These are phyloP conservation scores for Hemiscyllium ocellatum DNA, from an alignment of 2,113 vertebrate genomes.

Conservation along the genomic window DNA sequence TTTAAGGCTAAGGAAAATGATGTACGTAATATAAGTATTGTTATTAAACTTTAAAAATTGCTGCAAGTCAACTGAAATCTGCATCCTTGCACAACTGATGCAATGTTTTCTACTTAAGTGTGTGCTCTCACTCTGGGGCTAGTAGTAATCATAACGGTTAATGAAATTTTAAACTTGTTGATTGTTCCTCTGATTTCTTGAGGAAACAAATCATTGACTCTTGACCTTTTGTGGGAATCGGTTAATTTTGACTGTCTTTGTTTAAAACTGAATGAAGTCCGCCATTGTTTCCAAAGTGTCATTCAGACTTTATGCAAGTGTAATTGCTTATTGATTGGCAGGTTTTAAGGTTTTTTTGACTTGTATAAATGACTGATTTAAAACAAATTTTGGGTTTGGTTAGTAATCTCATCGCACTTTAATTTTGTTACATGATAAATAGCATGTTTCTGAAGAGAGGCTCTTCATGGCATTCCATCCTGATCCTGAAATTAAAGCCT, in stretches of 20 bases:
- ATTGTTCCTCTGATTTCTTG: not conserved
- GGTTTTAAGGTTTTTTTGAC: not conserved
- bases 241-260: not conserved
- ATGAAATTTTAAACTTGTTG: not conserved
- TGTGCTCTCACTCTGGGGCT: not conserved
- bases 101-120: not conserved
- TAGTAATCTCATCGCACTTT: not conserved
- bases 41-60: not conserved
- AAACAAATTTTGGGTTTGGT: not conserved
- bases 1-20: conserved; percentile 95
- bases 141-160: not conserved
- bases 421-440: not conserved
- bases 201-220: not conserved
- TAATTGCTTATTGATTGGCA: not conserved
- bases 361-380: not conserved
- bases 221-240: not conserved
- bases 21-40: conserved; percentile 51
- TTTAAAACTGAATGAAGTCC: not conserved
- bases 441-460: too few relatives aligned
- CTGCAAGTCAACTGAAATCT: not conserved
- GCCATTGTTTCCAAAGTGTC: not conserved
- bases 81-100: not conserved
- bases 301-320: not conserved
- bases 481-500: not conserved
- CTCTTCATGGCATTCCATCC: not conserved